Evolutionary conservation across 2,113 vertebrate genomes (phyloP).

Genomic region (Chinchilla lanigera): DNA sequence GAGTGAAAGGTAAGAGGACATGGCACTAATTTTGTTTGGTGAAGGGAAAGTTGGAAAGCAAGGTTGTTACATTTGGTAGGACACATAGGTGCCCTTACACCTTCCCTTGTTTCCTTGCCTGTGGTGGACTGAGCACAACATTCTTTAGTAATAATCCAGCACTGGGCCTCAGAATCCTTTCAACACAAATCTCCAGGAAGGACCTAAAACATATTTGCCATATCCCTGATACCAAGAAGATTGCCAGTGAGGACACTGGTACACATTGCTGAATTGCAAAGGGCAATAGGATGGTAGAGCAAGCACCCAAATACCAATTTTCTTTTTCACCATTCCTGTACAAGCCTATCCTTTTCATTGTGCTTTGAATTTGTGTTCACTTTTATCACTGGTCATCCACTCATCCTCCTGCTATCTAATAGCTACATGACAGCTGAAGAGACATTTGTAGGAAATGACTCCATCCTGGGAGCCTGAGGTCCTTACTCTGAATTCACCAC

Average conservation of each 20-base stretch:
- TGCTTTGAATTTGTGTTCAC: neutral
- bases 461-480: neutral
- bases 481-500: neutral
- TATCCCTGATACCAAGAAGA: neutral
- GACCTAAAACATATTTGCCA: too few species aligned
- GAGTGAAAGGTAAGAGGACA: neutral
- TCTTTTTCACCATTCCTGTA: neutral
- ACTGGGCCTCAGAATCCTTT: slow-evolving; percentile 10
- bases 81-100: neutral
- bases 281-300: neutral
- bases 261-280: neutral
- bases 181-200: neutral
- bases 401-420: neutral
- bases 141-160: neutral
- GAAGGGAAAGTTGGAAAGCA: neutral
- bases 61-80: neutral
- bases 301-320: neutral
- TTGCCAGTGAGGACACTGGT: neutral
- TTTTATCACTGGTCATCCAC: slow-evolving; percentile 26
- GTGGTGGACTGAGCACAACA: neutral
- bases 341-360: neutral
- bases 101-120: neutral
- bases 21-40: slow-evolving; percentile 10
- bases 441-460: neutral
- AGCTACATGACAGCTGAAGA: neutral